Evolutionary conservation across 64 coral and sea anemone genomes (phyloP).

Genomic region (Hydrozoanthus tunicans): DNA sequence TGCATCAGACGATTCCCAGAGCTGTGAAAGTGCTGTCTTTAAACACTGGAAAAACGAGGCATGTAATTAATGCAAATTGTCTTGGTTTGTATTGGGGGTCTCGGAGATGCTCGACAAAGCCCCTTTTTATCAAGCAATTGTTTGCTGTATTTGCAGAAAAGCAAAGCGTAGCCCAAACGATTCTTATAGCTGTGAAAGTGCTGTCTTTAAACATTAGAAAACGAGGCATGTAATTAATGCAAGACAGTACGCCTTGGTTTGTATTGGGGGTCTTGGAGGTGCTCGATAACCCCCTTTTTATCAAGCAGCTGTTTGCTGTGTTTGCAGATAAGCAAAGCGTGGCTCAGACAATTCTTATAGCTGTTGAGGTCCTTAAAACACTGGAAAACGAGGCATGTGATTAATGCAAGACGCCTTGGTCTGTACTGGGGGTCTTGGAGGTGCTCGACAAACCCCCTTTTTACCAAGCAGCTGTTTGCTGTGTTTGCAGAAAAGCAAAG

Average conservation of each 20-base stretch:
- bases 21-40: conserved; percentile 41
- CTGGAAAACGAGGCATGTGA: conserved; percentile 50
- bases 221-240: too few species aligned
- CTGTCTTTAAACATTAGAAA: too few species aligned
- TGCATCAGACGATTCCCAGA: conserved; percentile 67
- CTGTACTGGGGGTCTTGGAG: neutral
- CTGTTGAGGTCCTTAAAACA: too few species aligned
- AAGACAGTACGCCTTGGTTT: too few species aligned
- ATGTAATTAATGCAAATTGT: conserved; percentile 12
- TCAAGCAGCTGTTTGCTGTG: conserved; percentile 56
- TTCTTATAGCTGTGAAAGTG: too few species aligned
- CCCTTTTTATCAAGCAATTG: conserved; percentile 47
- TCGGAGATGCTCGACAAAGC: conserved; percentile 31
- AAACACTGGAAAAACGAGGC: conserved; percentile 54
- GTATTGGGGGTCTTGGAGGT: too few species aligned
- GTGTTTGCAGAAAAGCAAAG: conserved; percentile 50
- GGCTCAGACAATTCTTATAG: too few species aligned
- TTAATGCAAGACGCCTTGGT: neutral
- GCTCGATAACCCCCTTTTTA: neutral
- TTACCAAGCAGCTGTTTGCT: conserved; percentile 46
- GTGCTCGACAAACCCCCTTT: conserved; percentile 44
- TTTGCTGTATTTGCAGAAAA: conserved; percentile 58
- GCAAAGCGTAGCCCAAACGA: neutral
- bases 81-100: neutral
- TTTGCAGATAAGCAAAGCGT: conserved; percentile 38